Evolutionary conservation across 2,113 vertebrate genomes (phyloP), one percentile per base, ranked within the genome.

Genomic region (Diadophis punctatus): DNA sequence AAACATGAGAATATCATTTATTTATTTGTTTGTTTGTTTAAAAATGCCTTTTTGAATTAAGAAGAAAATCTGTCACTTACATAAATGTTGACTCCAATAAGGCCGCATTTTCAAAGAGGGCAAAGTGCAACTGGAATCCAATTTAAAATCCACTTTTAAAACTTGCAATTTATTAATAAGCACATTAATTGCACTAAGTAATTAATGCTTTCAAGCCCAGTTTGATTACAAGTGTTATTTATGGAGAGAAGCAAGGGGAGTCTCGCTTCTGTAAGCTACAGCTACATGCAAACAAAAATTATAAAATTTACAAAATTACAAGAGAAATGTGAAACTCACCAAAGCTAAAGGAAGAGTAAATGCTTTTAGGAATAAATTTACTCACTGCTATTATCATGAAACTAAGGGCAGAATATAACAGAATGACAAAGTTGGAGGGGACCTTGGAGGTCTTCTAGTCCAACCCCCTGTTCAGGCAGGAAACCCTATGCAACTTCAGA

Each of bases 141-240:
- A 88, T 86, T 92, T 92, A 86, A 90, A 92, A 92, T 14, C 55
- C 74, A 90, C 46, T 52, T 92, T 90, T 88, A 46, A 22, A 56
- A 92, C 88, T 86, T 92, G 74, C 74, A 49, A 58, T 86, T 60
- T 63, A 92, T 92, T 92, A 92, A 92, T n/a, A n/a, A 92, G 53
- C 60, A 52, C 60, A 88, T 92, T 92, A 92, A 92, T 92, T 92
- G 88, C 74, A 49, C 27, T 1, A 53, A 90, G 92, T 51, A 92
- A 90, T 92, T 90, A 90, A 85, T 51, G n/a, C 51, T 86, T 86
- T 92, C 53, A 39, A 74, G 53, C 46, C 20, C 39, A 60, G 22
- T 85, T 91, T 90, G 51, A 92, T 93, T 49, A 68, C 94, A 95
- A 92, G 60, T n/a, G 90, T 11, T 94, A 95, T 95, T 80, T 87